Conservation (phyloP, 2,113 vertebrate genomes). For the Bufo gargarizans region DNA sequence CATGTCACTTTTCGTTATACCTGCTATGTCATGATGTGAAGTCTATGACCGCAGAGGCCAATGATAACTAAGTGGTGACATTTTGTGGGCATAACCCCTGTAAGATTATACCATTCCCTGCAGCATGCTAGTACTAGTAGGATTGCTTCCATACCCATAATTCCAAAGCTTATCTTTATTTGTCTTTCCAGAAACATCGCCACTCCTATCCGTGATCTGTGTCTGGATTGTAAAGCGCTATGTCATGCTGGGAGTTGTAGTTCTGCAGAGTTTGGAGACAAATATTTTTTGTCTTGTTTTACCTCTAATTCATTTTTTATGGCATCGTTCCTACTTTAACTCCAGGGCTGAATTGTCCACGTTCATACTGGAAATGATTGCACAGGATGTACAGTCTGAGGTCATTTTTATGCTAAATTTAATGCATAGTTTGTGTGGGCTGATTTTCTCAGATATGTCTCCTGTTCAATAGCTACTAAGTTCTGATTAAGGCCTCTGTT, state of each 20-base stretch:
- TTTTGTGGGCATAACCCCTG: no score
- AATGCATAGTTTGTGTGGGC: constrained; percentile 13
- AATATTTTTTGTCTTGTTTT: background rate
- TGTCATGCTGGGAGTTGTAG: no score
- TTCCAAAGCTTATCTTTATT: no score
- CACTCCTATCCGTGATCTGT: no score
- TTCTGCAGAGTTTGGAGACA: no score
- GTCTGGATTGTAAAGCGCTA: no score
- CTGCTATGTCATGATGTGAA: no score
- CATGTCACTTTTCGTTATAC: no score
- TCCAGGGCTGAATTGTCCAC: background rate
- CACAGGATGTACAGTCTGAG: background rate
- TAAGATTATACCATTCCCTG: background rate
- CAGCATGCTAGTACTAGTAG: background rate
- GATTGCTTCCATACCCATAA: no score
- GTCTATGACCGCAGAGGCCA: no score
- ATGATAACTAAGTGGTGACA: no score
- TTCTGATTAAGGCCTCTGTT: constrained; percentile 39
- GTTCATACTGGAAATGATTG: constrained; percentile 4
- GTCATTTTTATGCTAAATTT: constrained; percentile 27
- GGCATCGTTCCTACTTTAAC: background rate
- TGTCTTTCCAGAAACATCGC: no score
- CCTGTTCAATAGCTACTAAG: constrained; percentile 25
- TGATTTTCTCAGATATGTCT: constrained; percentile 18
- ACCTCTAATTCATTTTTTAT: background rate